phyloP scores from a whole-genome alignment of 2,888 invertebrate genomes.

The Phortica magna region DNA sequence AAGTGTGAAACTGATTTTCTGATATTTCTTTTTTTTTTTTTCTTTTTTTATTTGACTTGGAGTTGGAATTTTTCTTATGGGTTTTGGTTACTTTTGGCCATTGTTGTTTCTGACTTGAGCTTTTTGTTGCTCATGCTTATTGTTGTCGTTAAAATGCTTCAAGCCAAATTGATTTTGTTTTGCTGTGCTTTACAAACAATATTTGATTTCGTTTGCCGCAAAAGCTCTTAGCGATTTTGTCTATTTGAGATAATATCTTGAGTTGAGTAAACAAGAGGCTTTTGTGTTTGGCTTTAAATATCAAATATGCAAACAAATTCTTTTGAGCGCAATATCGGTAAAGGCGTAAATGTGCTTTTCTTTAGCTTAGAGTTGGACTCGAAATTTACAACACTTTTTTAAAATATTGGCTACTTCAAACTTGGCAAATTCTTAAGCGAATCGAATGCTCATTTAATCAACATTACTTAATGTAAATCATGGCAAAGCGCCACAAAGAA shows the following conservation, averaged over 20 bases:
- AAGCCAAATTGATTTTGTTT: constrained; percentile 43
- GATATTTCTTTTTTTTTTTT: too few species aligned
- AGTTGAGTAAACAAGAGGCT: constrained; percentile 5
- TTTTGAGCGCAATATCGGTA: background rate
- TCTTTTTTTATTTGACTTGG: background rate
- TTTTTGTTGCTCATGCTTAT: constrained; percentile 25
- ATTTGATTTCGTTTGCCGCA: constrained; percentile 27
- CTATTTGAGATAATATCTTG: constrained; percentile 18
- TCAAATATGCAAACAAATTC: constrained; percentile 17
- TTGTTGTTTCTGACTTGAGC: background rate
- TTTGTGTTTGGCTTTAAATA: background rate
- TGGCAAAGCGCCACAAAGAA: background rate
- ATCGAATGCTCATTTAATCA: constrained; percentile 9
- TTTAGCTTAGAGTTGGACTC: too few species aligned
- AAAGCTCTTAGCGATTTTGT: constrained; percentile 3
- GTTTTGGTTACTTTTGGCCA: background rate
- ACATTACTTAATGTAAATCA: constrained; percentile 4
- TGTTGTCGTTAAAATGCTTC: constrained; percentile 45
- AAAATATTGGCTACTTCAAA: too few species aligned
- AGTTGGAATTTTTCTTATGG: constrained; percentile 24
- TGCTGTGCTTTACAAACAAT: constrained; percentile 26
- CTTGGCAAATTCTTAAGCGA: too few species aligned
- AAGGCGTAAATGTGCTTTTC: background rate
- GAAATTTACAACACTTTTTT: too few species aligned
- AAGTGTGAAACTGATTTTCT: constrained; percentile 32